Evolutionary conservation across 35 echinoderm and acorn worm species (phyloP).

Genomic region (Ophioderma brevispina): DNA sequence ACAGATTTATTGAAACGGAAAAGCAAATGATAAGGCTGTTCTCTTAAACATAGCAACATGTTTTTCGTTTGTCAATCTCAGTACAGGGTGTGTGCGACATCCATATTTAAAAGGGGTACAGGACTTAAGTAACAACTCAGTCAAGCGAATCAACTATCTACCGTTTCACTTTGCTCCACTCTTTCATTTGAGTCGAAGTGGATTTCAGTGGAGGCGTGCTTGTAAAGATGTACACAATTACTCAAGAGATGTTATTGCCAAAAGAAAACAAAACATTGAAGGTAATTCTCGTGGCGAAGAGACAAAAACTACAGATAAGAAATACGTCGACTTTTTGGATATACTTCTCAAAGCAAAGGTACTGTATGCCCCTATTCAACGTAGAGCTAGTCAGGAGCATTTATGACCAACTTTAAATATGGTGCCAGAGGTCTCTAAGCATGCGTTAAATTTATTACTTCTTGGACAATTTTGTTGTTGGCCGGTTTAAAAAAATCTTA

Average conservation of each 20-base stretch:
- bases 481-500: too few relatives aligned
- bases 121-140: not conserved
- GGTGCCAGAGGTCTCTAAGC: too few relatives aligned
- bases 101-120: conserved; percentile 29
- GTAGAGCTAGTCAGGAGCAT: too few relatives aligned
- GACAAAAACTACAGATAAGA: not conserved
- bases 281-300: not conserved
- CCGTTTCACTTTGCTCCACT: conserved; percentile 18
- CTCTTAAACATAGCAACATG: too few relatives aligned
- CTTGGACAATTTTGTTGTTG: too few relatives aligned
- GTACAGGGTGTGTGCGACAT: not conserved
- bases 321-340: conserved; percentile 22
- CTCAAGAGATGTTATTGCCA: not conserved
- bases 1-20: too few relatives aligned
- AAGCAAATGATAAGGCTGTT: too few relatives aligned
- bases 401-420: too few relatives aligned
- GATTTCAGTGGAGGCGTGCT: not conserved
- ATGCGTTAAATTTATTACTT: too few relatives aligned
- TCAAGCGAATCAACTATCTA: conserved; percentile 9
- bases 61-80: too few relatives aligned
- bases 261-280: not conserved
- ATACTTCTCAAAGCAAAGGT: conserved; percentile 14
- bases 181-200: not conserved
- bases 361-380: too few relatives aligned
- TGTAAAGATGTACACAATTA: not conserved